phyloP scores from a whole-genome alignment of 2,797 vertebrate species.

The Lepus townsendii region DNA sequence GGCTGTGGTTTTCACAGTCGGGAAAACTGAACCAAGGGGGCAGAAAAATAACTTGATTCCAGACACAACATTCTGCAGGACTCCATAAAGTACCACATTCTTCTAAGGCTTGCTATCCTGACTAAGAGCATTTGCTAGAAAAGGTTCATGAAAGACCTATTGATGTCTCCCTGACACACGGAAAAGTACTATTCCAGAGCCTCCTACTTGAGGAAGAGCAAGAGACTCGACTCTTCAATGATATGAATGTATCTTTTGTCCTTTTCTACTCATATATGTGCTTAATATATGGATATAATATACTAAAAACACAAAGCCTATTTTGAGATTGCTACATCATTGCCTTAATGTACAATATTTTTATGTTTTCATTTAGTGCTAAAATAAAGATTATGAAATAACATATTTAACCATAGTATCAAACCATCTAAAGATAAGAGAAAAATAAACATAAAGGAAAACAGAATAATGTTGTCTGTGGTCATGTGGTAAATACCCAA shows the following conservation, averaged over 20 bases:
- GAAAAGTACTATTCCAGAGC: slow-evolving; percentile 50
- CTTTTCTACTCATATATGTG: slow-evolving; percentile 17
- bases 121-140: background rate
- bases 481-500: background rate
- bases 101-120: background rate
- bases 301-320: background rate
- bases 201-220: background rate
- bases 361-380: slow-evolving; percentile 33
- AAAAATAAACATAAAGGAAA: slow-evolving; percentile 26
- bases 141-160: slow-evolving; percentile 64
- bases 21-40: slow-evolving; percentile 15
- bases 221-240: background rate
- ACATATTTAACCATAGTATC: slow-evolving; percentile 1
- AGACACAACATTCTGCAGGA: slow-evolving; percentile 20
- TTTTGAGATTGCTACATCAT: background rate
- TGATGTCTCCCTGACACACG: slow-evolving; percentile 51
- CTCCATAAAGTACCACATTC: background rate
- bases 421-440: slow-evolving; percentile 3
- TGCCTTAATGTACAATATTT: background rate
- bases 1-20: background rate
- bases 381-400: slow-evolving; percentile 41
- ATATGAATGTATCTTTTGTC: background rate
- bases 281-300: background rate
- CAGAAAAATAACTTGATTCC: background rate
- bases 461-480: background rate